Conservation (phyloP, 2,113 vertebrate genomes). For the Struthio camelus region DNA sequence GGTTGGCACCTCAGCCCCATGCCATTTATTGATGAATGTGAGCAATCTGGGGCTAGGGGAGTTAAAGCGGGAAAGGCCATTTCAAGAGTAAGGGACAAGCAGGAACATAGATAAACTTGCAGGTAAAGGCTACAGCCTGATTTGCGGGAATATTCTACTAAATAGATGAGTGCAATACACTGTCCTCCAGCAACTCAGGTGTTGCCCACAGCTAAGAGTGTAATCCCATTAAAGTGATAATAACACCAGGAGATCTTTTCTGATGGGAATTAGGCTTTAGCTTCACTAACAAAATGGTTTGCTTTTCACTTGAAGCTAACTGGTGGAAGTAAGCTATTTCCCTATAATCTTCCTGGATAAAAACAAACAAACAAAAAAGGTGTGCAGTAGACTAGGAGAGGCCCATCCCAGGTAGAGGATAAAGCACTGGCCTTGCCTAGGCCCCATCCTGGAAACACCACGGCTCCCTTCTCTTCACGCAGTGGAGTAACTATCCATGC, state of each 20-base stretch:
- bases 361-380: not conserved
- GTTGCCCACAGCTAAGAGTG: not conserved
- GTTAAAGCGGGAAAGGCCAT: not conserved
- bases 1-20: not conserved
- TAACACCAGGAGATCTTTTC: not conserved
- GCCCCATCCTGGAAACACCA: fast-evolving
- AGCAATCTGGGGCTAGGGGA: not conserved
- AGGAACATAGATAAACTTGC: not conserved
- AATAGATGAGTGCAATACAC: not conserved
- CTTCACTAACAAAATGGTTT: not conserved
- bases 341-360: not conserved
- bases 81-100: not conserved
- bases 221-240: conserved; percentile 16
- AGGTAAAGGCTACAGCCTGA: not conserved
- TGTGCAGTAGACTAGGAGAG: not conserved
- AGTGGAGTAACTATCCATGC: not conserved
- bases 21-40: fast-evolving
- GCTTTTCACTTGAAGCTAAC: not conserved
- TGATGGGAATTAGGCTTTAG: not conserved
- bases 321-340: not conserved
- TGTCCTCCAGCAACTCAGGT: not conserved
- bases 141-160: not conserved
- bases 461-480: not conserved
- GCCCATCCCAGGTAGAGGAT: not conserved
- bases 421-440: not conserved